Evolutionary conservation across 2,113 vertebrate genomes (phyloP), one percentile per base, ranked within the genome.

Genomic region (Lophotis ruficrista): DNA sequence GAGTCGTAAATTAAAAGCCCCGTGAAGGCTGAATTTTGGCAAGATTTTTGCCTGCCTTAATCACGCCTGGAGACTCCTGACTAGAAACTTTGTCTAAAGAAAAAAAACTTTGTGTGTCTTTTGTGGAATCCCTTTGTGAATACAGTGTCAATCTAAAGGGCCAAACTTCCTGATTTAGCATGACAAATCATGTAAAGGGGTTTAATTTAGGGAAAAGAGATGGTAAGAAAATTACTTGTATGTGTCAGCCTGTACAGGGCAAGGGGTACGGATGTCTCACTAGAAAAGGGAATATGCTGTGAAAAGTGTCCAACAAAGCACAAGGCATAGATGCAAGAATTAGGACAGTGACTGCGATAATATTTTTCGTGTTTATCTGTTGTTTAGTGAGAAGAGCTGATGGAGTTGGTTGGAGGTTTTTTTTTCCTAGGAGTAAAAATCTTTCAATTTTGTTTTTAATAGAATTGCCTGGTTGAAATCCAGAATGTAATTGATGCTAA

Each of bases 391-490:
- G 51, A 87, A 41, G 25, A 64, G 30, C 19, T 73, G 50, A 77
- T 5, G 9, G 69, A 76, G 48, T n/a, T 82, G 27, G 3, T 41
- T 61, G 41, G 61, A 75, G 27, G 19, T 9, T 4, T 54, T 56
- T 84, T 56, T 64, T 84, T 78, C 61, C 20, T n/a, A 57, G 35
- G 14, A 83, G 58, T 89, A 31, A 85, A 76, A 65, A n/a, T 14
- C 11, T 71, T 81, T 62, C 21, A 0, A 65, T 89, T 89, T 82
- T 93, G 12, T 93, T 87, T 94, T 73, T 53, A 94, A 97, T 93
- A 99, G 99, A 98, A 98, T 94, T 99, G 99, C 97, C 96, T 99
- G 56, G 80, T 91, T 51, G 98, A 98, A 97, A 99, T 99, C 84
- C 94, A 98, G 80, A 98, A 98, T 30, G 96, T 99, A 88, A 98